Percentiles rank a stretch among this genome's conserved stretches.
phyloP scores from a whole-genome alignment of 2,797 vertebrate species.

The Halcyon badia region DNA sequence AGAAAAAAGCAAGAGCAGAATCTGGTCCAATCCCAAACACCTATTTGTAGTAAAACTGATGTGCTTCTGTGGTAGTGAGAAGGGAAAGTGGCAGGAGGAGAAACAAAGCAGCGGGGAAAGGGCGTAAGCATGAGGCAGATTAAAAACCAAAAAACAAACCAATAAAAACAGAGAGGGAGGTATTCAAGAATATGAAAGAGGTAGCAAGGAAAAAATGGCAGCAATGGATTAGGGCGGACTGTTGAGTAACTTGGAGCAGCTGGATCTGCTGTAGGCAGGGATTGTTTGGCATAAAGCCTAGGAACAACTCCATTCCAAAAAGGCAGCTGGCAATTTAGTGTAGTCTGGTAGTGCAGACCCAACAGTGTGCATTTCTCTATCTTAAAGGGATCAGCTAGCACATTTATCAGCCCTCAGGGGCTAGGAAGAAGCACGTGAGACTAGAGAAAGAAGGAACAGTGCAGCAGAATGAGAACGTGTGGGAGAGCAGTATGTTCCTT shows the following conservation, averaged over 20 bases:
- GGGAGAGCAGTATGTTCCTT: background rate
- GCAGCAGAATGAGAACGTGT: background rate
- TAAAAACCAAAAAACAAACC: background rate
- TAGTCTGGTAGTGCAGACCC: background rate
- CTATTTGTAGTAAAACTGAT: background rate
- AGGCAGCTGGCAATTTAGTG: background rate
- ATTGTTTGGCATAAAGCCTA: slow-evolving; percentile 36
- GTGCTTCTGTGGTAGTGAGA: background rate
- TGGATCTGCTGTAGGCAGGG: background rate
- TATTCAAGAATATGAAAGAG: background rate
- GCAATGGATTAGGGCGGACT: background rate
- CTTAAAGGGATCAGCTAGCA: background rate
- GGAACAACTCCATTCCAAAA: background rate
- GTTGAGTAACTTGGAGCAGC: slow-evolving; percentile 21
- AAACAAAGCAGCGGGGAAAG: background rate
- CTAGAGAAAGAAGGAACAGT: background rate
- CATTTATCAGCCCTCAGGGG: background rate
- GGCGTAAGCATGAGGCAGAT: background rate
- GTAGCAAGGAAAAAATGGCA: background rate
- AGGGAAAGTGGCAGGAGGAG: background rate
- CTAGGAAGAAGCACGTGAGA: background rate
- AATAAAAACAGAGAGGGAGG: background rate
- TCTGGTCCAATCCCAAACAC: background rate
- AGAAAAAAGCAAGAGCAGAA: background rate
- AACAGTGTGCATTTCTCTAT: background rate